phyloP scores from a whole-genome alignment of 2,888 invertebrate species.

The Scrobipalpa atriplicella region DNA sequence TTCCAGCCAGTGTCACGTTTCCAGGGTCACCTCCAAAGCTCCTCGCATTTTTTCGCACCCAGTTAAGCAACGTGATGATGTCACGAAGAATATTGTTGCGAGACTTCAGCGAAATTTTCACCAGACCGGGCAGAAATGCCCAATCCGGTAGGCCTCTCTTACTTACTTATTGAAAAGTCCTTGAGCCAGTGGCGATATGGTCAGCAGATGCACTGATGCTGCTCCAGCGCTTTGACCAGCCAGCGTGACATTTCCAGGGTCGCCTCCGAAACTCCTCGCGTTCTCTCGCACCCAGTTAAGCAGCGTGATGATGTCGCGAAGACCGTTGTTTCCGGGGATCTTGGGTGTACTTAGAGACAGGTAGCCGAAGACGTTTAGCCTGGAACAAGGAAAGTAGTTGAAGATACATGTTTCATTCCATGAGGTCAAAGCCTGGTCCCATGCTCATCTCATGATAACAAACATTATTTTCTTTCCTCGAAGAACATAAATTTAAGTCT shows the following conservation, averaged over 20 bases:
- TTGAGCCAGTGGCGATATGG: slow-evolving; percentile 58
- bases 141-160: no score
- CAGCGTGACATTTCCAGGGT: slow-evolving; percentile 66
- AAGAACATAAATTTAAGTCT: no score
- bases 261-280: slow-evolving; percentile 65
- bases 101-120: no score
- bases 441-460: no score
- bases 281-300: slow-evolving; percentile 70
- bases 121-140: no score
- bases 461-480: no score
- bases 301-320: slow-evolving; percentile 70
- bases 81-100: slow-evolving; percentile 76
- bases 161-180: slow-evolving; percentile 65
- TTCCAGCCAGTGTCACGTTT: slow-evolving; percentile 68
- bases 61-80: slow-evolving; percentile 64
- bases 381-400: slow-evolving; percentile 43
- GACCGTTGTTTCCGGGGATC: slow-evolving; percentile 73
- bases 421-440: no score
- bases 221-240: slow-evolving; percentile 75
- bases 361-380: slow-evolving; percentile 72
- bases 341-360: slow-evolving; percentile 61
- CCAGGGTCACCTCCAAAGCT: slow-evolving; percentile 69
- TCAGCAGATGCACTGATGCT: slow-evolving; percentile 58
- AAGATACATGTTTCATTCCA: neutral
- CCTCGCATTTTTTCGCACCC: slow-evolving; percentile 67